A percentile compares a stretch with the other conserved stretches of the same genome.
These are phyloP conservation scores for Teleogryllus occipitalis DNA, from an alignment of 1,140 invertebrate species.

Conservation along the genomic window DNA sequence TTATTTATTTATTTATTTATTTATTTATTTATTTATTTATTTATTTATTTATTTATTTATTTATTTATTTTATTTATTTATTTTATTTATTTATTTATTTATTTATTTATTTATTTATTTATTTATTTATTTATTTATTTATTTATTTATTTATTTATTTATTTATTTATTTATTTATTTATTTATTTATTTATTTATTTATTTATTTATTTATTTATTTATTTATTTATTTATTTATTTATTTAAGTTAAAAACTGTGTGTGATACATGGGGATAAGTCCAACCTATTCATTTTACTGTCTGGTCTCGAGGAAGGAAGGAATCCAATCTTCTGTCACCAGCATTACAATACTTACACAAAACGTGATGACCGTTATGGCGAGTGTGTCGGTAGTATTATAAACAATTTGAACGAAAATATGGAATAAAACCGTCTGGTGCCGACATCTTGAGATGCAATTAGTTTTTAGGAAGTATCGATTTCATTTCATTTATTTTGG, in stretches of 20 bases:
- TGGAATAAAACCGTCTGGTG: too few species aligned
- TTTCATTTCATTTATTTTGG: too few species aligned
- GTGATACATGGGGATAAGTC: too few species aligned
- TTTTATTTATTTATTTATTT: not conserved
- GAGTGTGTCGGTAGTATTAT: too few species aligned
- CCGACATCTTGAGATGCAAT: too few species aligned
- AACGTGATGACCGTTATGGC: too few species aligned
- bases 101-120: not conserved
- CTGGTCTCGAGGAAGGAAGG: too few species aligned
- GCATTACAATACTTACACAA: too few species aligned
- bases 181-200: not conserved
- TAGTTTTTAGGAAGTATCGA: too few species aligned
- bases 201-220: not conserved
- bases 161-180: not conserved
- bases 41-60: slow-evolving; percentile 19
- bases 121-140: not conserved
- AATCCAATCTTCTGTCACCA: too few species aligned
- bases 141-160: not conserved
- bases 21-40: slow-evolving; percentile 11
- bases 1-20: not conserved
- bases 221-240: not conserved
- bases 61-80: slow-evolving; percentile 13
- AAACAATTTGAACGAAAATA: too few species aligned
- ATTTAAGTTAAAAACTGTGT: not conserved
- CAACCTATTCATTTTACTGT: too few species aligned